Conservation (phyloP, 2,888 invertebrate species). For the Lymantria dispar region DNA sequence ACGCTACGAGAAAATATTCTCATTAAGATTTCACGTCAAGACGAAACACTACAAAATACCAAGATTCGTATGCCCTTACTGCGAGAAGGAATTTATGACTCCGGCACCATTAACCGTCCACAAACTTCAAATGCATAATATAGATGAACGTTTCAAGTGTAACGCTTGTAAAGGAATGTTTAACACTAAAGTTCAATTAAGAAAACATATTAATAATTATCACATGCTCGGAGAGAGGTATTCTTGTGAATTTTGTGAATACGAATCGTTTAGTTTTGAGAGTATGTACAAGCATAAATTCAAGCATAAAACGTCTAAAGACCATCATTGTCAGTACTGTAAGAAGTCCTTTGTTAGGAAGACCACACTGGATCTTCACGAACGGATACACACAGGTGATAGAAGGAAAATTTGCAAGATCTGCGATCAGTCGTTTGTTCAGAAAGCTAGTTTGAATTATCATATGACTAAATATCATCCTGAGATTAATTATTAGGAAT, state of each 20-base stretch:
- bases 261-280: constrained; percentile 54
- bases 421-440: constrained; percentile 70
- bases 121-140: constrained; percentile 53
- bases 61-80: constrained; percentile 43
- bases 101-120: constrained; percentile 50
- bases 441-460: constrained; percentile 71
- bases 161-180: constrained; percentile 62
- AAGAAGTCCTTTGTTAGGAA: constrained; percentile 67
- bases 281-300: constrained; percentile 62
- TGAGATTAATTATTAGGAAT: constrained; percentile 51
- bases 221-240: constrained; percentile 65
- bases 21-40: constrained; percentile 53
- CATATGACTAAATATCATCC: constrained; percentile 73
- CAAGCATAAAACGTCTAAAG: constrained; percentile 66
- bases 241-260: constrained; percentile 61
- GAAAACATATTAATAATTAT: constrained; percentile 57
- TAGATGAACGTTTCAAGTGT: constrained; percentile 62
- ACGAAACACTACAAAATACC: constrained; percentile 58
- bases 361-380: constrained; percentile 54
- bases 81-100: constrained; percentile 52
- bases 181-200: constrained; percentile 52
- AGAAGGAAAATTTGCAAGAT: constrained; percentile 57
- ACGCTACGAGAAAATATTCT: constrained; percentile 44
- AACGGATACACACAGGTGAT: constrained; percentile 68
- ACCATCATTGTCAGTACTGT: constrained; percentile 68